phyloP scores from a whole-genome alignment of 2,888 invertebrate genomes.

The Tipula confusa region DNA sequence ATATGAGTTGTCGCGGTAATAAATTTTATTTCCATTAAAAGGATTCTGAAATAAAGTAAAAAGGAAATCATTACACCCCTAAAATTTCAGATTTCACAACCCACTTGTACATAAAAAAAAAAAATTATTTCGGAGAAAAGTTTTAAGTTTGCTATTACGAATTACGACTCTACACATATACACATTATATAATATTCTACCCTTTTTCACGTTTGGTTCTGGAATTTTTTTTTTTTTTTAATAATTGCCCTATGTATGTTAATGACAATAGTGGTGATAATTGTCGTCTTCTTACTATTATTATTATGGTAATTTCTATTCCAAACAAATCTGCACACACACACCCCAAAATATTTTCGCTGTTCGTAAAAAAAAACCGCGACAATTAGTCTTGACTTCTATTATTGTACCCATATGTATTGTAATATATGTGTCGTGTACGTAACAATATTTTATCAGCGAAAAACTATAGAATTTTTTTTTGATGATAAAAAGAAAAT shows the following conservation, averaged over 20 bases:
- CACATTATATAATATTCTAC: no score
- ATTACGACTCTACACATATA: not conserved
- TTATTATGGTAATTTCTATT: not conserved
- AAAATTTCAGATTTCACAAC: not conserved
- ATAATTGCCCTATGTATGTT: not conserved
- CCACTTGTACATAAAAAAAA: not conserved
- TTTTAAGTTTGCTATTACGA: not conserved
- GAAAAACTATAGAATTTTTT: not conserved
- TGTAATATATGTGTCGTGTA: not conserved
- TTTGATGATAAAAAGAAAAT: not conserved
- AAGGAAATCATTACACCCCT: not conserved
- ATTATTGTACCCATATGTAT: constrained; percentile 12
- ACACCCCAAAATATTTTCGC: not conserved
- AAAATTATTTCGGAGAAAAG: not conserved
- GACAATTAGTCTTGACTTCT: constrained; percentile 6
- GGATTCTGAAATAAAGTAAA: not conserved
- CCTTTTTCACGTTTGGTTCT: not conserved
- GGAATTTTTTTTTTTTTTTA: not conserved
- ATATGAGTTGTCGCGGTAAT: constrained; percentile 20
- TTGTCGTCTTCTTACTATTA: not conserved
- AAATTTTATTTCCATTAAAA: constrained; percentile 25
- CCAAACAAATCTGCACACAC: not conserved
- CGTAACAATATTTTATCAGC: not conserved
- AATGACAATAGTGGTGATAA: constrained; percentile 9
- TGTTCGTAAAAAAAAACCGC: not conserved